Evolutionary conservation across 2,888 invertebrate genomes (phyloP), one percentile per base, ranked within the genome.

Genomic region (Prenolepis imparis): DNA sequence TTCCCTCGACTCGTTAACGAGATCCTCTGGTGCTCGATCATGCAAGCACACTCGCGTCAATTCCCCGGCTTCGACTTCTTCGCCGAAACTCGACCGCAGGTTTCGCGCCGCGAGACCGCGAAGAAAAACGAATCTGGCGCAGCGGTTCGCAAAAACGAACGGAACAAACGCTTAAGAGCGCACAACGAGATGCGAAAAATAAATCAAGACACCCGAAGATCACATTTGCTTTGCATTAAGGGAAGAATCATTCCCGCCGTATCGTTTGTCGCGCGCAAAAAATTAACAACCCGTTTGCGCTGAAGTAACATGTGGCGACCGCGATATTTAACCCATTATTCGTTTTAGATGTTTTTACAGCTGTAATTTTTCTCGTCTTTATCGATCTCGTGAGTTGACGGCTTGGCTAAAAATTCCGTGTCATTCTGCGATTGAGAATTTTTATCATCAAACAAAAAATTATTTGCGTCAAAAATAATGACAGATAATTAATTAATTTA

Each of bases 1-100:
- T 91, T 90, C 91, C 89, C 91, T 77, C 86, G 87, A 80, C 63
- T 75, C 82, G 77, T 85, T 91, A 92, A 92, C 91, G 88, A 92
- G 92, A 88, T 89, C 88, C 89, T 87, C 89, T 3, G 88, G 84
- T 87, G 90, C 82, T 87, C 91, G 90, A 88, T 90, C 88, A 90
- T 88, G 86, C 90, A 87, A 88, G 87, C 89, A 72, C 78, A 72
- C 78, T 91, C 90, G 90, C 90, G 88, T 88, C 92, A 89, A 92
- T 92, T 91, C 89, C 83, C 81, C 84, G 24, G 24, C 67, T 55
- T 82, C 86, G 89, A 88, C 87, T 86, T 88, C 91, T 90, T 88
- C 81, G 88, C 84, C 90, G 88, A 88, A 88, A 77, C 81, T 72
- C 83, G 74, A 91, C 91, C 91, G 90, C 91, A 88, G 83, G 68